Evolutionary conservation across 2,113 vertebrate species (phyloP).

Genomic region (Cairina moschata): DNA sequence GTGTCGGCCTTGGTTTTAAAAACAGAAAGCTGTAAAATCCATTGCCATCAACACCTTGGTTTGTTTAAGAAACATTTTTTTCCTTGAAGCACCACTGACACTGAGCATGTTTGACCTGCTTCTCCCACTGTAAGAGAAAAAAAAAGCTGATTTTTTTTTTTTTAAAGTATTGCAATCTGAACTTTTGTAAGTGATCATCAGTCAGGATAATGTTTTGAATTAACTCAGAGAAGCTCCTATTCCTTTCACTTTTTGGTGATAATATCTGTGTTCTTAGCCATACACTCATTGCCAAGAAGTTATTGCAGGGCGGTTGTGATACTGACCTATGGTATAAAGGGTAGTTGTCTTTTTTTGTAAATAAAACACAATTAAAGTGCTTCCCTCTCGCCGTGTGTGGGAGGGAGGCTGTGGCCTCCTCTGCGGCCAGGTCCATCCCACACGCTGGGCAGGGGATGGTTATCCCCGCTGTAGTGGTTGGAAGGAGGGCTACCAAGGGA

Average conservation of each 20-base stretch:
- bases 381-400: neutral
- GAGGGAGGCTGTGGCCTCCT: neutral
- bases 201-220: neutral
- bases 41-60: neutral
- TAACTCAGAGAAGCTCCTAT: neutral
- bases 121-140: no score
- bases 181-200: neutral
- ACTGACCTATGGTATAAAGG: neutral
- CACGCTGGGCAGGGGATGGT: fast-evolving
- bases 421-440: neutral
- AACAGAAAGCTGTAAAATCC: neutral
- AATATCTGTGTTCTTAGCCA: neutral
- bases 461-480: fast-evolving
- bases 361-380: neutral
- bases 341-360: neutral
- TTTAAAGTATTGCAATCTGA: neutral
- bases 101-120: neutral
- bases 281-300: neutral
- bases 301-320: no score
- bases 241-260: neutral
- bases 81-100: neutral
- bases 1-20: neutral
- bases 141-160: neutral
- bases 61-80: neutral
- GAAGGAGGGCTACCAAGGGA: fast-evolving